Evolutionary conservation across 2,888 invertebrate species (phyloP).

Genomic region (Neoaliturus tenellus): DNA sequence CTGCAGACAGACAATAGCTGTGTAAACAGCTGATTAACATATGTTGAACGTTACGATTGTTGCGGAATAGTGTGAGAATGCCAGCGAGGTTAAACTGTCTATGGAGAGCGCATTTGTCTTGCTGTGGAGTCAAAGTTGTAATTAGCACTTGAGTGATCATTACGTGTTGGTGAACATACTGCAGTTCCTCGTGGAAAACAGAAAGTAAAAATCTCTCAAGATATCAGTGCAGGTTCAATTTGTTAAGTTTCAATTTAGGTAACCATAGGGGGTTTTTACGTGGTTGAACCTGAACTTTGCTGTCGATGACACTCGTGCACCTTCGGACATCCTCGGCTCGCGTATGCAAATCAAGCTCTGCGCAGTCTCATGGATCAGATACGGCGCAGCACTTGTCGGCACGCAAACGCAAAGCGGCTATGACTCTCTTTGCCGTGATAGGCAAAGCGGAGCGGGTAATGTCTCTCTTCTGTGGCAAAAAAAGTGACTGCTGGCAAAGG

Average conservation of each 20-base stretch:
- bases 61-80: background rate
- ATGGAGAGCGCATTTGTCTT: background rate
- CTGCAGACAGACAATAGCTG: background rate
- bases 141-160: no score
- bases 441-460: no score
- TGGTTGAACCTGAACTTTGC: no score
- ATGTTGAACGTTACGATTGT: background rate
- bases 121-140: background rate
- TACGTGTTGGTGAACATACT: no score
- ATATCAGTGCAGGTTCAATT: no score
- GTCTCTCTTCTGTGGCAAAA: no score
- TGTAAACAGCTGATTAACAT: slow-evolving; percentile 45
- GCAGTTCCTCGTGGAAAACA: no score
- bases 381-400: background rate
- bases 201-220: no score
- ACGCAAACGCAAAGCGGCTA: background rate
- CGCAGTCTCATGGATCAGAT: background rate
- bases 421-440: background rate
- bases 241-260: no score
- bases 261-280: no score
- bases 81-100: background rate
- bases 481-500: no score
- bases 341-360: no score
- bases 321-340: background rate
- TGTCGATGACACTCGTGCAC: background rate